These are phyloP conservation scores for Vanessa tameamea DNA, from an alignment of 1,140 invertebrate genomes.

Conservation along the genomic window DNA sequence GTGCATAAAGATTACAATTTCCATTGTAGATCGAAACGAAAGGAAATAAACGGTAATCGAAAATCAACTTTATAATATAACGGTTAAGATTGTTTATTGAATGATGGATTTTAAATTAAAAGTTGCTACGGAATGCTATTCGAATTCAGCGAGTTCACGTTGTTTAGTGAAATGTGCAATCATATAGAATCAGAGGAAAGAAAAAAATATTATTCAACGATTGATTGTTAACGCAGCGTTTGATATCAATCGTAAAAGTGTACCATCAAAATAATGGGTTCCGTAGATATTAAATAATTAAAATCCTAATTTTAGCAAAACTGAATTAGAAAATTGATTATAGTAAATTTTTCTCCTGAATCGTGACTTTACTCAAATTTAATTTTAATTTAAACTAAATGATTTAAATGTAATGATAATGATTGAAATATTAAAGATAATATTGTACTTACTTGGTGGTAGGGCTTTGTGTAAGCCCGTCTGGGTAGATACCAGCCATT, in stretches of 20 bases:
- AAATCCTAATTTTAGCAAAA: neutral
- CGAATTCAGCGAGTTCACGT: constrained; percentile 49
- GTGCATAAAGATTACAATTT: constrained; percentile 32
- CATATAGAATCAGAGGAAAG: constrained; percentile 65
- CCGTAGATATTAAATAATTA: neutral
- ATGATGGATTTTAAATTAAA: constrained; percentile 39
- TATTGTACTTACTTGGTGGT: too few relatives aligned
- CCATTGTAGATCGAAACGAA: constrained; percentile 4
- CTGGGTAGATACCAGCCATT: too few relatives aligned
- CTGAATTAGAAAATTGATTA: too few relatives aligned
- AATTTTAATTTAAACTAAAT: too few relatives aligned
- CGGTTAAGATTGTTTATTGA: constrained; percentile 33
- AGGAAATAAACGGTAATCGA: constrained; percentile 11
- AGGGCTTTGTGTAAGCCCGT: too few relatives aligned
- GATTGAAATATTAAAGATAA: too few relatives aligned
- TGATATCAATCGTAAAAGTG: neutral
- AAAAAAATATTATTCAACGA: constrained; percentile 56
- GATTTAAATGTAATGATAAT: too few relatives aligned
- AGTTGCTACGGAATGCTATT: constrained; percentile 50
- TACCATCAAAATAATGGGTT: neutral
- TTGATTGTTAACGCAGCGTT: constrained; percentile 50
- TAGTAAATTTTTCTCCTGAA: too few relatives aligned
- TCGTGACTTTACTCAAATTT: too few relatives aligned
- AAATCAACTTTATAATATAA: constrained; percentile 22
- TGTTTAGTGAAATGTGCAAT: constrained; percentile 72